Evolutionary conservation across 2,113 vertebrate genomes (phyloP).

Genomic region (Callipepla californica): DNA sequence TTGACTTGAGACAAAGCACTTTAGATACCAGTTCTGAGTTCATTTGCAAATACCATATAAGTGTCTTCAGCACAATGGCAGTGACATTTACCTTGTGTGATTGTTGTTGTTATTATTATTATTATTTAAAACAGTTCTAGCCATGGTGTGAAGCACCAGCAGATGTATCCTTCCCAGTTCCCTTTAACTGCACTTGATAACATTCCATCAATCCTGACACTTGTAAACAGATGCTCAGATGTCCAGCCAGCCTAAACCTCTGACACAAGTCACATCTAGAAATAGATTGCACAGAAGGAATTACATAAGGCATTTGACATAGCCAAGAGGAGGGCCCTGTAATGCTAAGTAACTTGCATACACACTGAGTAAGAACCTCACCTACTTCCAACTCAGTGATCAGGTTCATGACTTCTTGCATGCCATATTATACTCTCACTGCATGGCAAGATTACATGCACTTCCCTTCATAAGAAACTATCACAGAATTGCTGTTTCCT

Average conservation of each 20-base stretch:
- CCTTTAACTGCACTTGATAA: conserved; percentile 12
- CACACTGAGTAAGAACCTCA: neutral
- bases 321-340: neutral
- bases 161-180: neutral
- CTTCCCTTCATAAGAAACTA: neutral
- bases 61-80: neutral
- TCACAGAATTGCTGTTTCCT: neutral
- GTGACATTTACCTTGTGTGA: neutral
- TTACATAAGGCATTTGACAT: neutral
- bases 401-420: neutral
- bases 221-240: conserved; percentile 48
- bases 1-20: neutral
- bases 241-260: neutral
- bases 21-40: neutral
- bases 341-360: neutral
- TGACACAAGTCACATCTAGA: conserved; percentile 20
- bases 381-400: neutral
- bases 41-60: neutral
- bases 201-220: neutral
- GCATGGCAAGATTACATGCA: fast-evolving
- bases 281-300: conserved; percentile 29
- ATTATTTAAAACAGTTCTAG: neutral
- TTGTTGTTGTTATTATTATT: neutral
- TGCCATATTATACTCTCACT: neutral
- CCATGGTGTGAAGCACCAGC: neutral